phyloP scores from a whole-genome alignment of 2,797 vertebrate genomes.

The Lepilemur septentrionalis region DNA sequence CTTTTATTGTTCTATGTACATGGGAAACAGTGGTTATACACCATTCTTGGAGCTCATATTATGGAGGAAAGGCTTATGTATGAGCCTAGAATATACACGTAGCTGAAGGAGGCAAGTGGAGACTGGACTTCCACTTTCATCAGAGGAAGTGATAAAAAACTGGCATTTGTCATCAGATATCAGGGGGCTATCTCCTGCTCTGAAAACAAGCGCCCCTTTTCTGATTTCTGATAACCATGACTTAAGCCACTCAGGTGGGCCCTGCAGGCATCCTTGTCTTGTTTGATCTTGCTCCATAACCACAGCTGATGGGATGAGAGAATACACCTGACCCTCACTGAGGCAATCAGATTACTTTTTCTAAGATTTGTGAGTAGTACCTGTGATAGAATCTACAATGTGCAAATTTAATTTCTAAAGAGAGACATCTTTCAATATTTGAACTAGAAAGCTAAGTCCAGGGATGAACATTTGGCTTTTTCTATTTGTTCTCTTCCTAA shows the following conservation, averaged over 20 bases:
- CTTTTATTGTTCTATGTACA: not conserved
- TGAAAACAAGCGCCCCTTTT: not conserved
- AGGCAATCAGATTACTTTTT: not conserved
- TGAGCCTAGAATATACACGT: not conserved
- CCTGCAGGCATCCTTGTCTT: not conserved
- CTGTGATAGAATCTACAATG: not conserved
- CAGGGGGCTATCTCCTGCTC: not conserved
- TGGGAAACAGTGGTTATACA: not conserved
- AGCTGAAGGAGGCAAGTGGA: not conserved
- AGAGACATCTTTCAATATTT: not conserved
- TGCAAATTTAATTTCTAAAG: not conserved
- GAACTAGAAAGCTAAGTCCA: not conserved
- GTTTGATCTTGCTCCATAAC: not conserved
- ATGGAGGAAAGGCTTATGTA: not conserved
- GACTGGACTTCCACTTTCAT: not conserved
- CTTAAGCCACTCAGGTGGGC: not conserved
- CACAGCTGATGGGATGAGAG: not conserved
- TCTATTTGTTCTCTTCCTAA: not conserved
- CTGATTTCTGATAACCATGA: no score
- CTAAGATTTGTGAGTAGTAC: not conserved
- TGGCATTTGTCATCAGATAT: not conserved
- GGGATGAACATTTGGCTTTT: not conserved
- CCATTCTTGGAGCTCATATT: not conserved
- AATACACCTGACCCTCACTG: not conserved
- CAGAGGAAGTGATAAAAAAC: not conserved